Base-by-base conservation (phyloP, 2,888 invertebrate genomes). In the Luffia ferchaultella region DNA sequence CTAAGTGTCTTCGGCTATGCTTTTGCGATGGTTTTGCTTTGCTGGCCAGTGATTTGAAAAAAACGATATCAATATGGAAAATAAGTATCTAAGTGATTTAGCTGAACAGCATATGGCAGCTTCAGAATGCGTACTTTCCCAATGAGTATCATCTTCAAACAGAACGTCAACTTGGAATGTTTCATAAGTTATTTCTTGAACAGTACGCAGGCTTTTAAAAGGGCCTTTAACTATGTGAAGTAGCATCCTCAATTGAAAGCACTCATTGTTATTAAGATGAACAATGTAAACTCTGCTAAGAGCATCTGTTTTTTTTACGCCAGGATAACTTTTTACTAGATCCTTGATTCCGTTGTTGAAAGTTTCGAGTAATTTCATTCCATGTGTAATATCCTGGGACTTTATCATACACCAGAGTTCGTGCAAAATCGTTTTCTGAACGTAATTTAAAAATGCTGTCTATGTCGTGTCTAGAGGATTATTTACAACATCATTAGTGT, bases 321-420 rank as follows among this genome's bases (percentile, higher is more conserved):
- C 45, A 40, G 49, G 45, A 12, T 40, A 42, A 18, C 53, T 49
- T 17, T 54, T 46, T 16, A 55, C 52, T n/a, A 16, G 16, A 47
- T 1, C 49, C 50, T 49, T 42, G 43, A 20, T 53, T 51, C 44
- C 52, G n/a, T 20, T 46, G n/a, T 17, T 45, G 2, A 44, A 55
- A 65, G 41, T 15, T 50, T 49, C 53, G 52, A 9, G 30, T 30
- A 30, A 30, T 12, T 30, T 20, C 20, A 40, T 51, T 53, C 55
- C 54, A 59, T n/a, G 55, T 56, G 51, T 53, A 59, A 45, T 58
- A 59, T 12, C 30, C 44, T 18, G 60, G 59, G 15, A 63, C 52
- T 20, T 45, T 46, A 20, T 15, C 18, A 19, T 47, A 47, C 40
- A 16, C n/a, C 40, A 47, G 17, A 47, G 47, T 30, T 47, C 18